A percentile compares a stretch with the other conserved stretches of the same genome.
These are phyloP conservation scores for Acrossocheilus fasciatus DNA, from an alignment of 2,797 vertebrate genomes.

Conservation along the genomic window DNA sequence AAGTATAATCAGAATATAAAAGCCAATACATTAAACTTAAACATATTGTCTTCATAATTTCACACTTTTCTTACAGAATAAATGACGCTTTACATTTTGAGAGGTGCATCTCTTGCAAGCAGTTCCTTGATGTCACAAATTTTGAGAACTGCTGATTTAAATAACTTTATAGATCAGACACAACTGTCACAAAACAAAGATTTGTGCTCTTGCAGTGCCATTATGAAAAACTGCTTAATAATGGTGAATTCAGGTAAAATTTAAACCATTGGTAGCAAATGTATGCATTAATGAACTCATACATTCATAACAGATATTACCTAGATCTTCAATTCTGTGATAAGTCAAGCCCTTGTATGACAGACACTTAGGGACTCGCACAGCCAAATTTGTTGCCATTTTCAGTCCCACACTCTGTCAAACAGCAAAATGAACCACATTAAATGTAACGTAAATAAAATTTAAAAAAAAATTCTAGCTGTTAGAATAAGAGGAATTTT, in stretches of 20 bases:
- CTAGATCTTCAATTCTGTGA: background rate
- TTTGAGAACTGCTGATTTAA: no score
- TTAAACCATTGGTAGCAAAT: background rate
- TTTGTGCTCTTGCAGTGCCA: background rate
- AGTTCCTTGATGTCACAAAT: no score
- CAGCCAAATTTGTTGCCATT: constrained; percentile 51
- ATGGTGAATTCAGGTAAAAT: background rate
- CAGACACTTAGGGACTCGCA: constrained; percentile 32
- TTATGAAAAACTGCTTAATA: background rate
- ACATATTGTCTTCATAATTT: no score
- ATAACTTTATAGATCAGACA: no score
- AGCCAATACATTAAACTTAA: no score
- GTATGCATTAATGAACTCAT: background rate
- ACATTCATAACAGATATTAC: background rate
- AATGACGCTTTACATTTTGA: no score
- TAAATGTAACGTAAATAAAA: background rate
- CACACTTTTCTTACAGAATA: no score
- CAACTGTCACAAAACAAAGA: no score
- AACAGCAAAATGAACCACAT: background rate
- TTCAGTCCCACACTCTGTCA: constrained; percentile 53
- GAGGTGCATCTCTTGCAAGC: no score
- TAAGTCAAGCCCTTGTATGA: constrained; percentile 20
- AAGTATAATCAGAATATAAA: no score
- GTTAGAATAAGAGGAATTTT: background rate
- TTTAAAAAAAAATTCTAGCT: background rate